Percentiles rank a stretch among this genome's conserved stretches.
These are phyloP conservation scores for Mus musculus DNA, from an alignment of 2,113 vertebrate species.

Conservation along the genomic window GRCm39 chr6:58748001-58748500, in stretches of 20 bases:
- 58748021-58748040: background rate
- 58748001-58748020: background rate
- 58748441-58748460: conserved; percentile 11
- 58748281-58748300: background rate
- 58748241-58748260: background rate
- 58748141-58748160: background rate
- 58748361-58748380: background rate
- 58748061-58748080: background rate
- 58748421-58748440: background rate
- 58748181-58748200: conserved; percentile 4
- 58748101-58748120: background rate
- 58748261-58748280: background rate
- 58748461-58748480: conserved; percentile 27
- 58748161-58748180: background rate
- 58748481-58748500: background rate
- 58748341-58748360: background rate
- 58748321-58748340: background rate
- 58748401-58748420: background rate
- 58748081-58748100: background rate
- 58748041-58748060: background rate
- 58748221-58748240: background rate
- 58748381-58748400: background rate
- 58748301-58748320: background rate
- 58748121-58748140: background rate
- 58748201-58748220: background rate